phyloP scores from a whole-genome alignment of 2,797 vertebrate genomes.

The Tympanoctomys barrerae region DNA sequence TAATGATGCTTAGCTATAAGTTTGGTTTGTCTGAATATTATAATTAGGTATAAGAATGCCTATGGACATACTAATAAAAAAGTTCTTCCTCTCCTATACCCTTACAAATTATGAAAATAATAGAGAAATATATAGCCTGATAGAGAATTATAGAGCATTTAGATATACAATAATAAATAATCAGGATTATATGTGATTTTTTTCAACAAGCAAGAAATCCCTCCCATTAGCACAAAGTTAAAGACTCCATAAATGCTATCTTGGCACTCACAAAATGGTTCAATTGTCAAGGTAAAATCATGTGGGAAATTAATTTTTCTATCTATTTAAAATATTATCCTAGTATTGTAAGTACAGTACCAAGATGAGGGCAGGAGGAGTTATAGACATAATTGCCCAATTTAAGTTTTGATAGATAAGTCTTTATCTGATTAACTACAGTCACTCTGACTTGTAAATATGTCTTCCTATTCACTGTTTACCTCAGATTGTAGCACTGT shows the following conservation, averaged over 20 bases:
- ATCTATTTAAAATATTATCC: background rate
- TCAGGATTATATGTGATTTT: conserved; percentile 12
- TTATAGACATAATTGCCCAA: background rate
- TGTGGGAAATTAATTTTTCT: background rate
- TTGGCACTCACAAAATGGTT: background rate
- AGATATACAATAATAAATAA: background rate
- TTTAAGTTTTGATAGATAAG: background rate
- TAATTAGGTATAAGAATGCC: conserved; percentile 29
- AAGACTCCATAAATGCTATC: conserved; percentile 15
- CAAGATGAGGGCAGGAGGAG: background rate
- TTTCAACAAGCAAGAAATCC: background rate
- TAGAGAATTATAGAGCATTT: background rate
- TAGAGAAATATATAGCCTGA: background rate
- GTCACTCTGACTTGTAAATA: background rate
- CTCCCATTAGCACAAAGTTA: background rate
- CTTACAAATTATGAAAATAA: background rate
- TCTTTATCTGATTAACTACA: background rate
- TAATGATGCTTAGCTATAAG: conserved; percentile 43
- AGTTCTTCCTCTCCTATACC: too few species aligned
- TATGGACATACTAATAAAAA: background rate
- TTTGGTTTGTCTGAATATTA: conserved; percentile 35
- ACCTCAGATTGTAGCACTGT: background rate
- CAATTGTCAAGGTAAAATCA: background rate
- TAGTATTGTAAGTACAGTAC: background rate
- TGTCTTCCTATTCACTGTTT: background rate